A percentile compares a stretch with the other conserved stretches of the same genome.
These are phyloP conservation scores for Mongoloraphidia duomilia DNA, from an alignment of 2,888 invertebrate genomes.

Conservation along the genomic window DNA sequence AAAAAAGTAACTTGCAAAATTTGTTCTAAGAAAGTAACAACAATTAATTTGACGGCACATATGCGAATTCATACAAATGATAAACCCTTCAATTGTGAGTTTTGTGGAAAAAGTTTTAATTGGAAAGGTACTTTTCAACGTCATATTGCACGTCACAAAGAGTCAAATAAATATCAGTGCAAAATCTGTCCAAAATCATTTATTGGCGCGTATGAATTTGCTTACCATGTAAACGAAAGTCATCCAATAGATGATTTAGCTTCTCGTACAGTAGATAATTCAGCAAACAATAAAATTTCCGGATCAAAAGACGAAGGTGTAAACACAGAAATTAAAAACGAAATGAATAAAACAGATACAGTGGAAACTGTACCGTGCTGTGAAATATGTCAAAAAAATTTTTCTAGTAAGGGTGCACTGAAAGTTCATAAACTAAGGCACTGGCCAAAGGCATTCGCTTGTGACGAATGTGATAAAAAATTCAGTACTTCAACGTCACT, in stretches of 20 bases:
- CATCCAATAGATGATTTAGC: not conserved
- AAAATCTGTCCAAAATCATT: constrained; percentile 2
- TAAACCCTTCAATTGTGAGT: not conserved
- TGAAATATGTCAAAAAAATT: not conserved
- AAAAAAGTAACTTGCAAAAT: not conserved
- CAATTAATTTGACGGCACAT: not conserved
- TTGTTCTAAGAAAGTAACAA: not conserved
- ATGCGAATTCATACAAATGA: constrained; percentile 5
- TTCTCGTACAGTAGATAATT: no score
- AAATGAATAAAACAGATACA: not conserved
- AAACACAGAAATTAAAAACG: no score
- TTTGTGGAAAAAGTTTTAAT: constrained; percentile 7
- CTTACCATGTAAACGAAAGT: not conserved
- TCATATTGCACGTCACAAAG: constrained; percentile 6
- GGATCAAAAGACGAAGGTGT: no score
- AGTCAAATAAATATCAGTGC: constrained; percentile 1
- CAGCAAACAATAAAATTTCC: no score
- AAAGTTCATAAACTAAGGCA: not conserved
- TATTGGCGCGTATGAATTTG: not conserved
- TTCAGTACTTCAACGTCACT: no score
- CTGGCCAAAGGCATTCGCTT: no score
- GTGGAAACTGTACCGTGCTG: not conserved
- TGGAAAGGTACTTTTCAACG: constrained; percentile 5
- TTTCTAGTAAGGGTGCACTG: not conserved
- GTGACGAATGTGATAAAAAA: no score